Evolutionary conservation across 2,888 invertebrate genomes (phyloP), one percentile per base, ranked within the genome.

Genomic region (Acleris literana): DNA sequence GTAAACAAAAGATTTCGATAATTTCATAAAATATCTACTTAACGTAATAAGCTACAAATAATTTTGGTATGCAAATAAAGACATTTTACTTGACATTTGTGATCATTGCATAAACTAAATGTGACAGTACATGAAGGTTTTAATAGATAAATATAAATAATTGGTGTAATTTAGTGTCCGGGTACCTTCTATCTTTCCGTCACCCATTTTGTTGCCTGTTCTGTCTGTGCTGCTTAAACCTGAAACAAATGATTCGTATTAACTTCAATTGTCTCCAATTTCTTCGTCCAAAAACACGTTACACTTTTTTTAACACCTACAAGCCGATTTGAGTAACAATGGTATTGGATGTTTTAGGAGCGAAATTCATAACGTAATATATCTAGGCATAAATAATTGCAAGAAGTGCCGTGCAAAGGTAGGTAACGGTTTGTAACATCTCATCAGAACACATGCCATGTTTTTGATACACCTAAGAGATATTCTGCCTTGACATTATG

Each of bases 121-220:
- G 46, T 17, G 46, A 46, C 17, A n/a, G 17, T 17, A 7, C 17
- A 46, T 16, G 46, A n/a, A 46, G 46, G 46, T 46, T 46, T 46
- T 46, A 46, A 46, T 46, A 16, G 6, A 7, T 7, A n/a, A 16
- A 6, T 6, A n/a, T 17, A 17, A 13, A 13, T 16, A n/a, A 46
- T 6, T 11, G 16, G n/a, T 6, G 7, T 46, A 46, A 16, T n/a
- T 46, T 46, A 16, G 46, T 46, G 17, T 11, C 18, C 29, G 64
- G 70, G 74, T 72, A 82, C 82, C 80, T 75, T 83, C 83, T 71
- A 81, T 77, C 71, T 83, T 83, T 57, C 70, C 66, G 63, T 82
- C 82, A 59, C 79, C 77, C 83, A 82, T 81, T 59, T 71, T 77
- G 57, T 48, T 64, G 62, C 49, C 58, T 61, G 69, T 70, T 3